Base-by-base conservation (phyloP, 2,888 invertebrate species). In the Portevinia maculata region DNA sequence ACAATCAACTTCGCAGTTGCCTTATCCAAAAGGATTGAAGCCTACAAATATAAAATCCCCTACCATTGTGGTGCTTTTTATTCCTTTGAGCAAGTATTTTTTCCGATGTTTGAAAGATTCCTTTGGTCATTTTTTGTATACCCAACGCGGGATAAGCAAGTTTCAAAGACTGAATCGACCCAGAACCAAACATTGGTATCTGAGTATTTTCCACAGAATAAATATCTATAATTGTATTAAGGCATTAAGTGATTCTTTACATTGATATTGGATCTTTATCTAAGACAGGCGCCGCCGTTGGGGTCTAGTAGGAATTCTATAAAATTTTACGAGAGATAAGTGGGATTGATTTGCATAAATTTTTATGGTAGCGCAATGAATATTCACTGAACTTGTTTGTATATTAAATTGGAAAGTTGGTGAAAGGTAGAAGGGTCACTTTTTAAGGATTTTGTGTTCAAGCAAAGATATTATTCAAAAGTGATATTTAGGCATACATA, bases 31-130 rank as follows among this genome's bases (percentile, higher is more conserved):
- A 39, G 65, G 39, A 24, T 46, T 15, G 53, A 30, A 60, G 44
- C 24, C 48, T 55, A 48, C 53, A 44, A 53, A 53, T 55, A 50
- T 62, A 19, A 57, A 24, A 17, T 37, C 53, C 15, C 60, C 24
- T 15, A 17, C 41, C 71, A 37, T 28, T 15, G 24, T 28, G 30
- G 13, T 19, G 48, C 17, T 53, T 48, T 55, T 30, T 19, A 59
- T 60, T 52, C n/a, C 28, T 70, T 60, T 83, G 59, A 71, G 62
- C 57, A 88, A 89, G 88, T 89, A 89, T 89, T 89, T 88, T 89
- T 86, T 90, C 89, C 86, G 86, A 88, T 89, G 87, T 85, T 86
- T 86, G 85, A 86, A 86, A 78, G 78, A 37, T 48, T 57, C 52
- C 46, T 28, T 71, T 62, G 44, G 53, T 34, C 55, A 64, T 76